Conservation (phyloP, 1,140 invertebrate genomes). For the Pristionchus pacificus region DNA sequence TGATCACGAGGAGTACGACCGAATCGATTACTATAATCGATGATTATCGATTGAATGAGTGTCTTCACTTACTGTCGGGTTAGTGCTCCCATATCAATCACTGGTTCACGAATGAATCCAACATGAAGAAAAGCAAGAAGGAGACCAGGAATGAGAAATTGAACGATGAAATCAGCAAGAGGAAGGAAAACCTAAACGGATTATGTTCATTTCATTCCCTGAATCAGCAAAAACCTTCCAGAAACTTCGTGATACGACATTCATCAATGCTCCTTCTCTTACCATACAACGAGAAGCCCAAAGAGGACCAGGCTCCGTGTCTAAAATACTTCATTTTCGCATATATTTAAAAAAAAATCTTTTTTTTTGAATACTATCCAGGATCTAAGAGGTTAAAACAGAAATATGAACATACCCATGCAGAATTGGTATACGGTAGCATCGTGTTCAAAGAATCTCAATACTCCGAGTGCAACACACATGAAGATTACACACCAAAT, state of each 20-base stretch:
- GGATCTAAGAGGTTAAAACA: neutral
- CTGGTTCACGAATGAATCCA: constrained; percentile 52
- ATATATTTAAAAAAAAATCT: constrained; percentile 23
- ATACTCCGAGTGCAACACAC: constrained; percentile 43
- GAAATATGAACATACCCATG: constrained; percentile 38
- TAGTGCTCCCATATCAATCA: constrained; percentile 47
- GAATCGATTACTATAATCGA: constrained; percentile 50
- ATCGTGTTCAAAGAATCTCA: constrained; percentile 55
- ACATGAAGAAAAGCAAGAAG: constrained; percentile 49
- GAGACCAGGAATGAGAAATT: constrained; percentile 52
- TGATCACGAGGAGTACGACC: constrained; percentile 53
- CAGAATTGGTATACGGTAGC: constrained; percentile 50
- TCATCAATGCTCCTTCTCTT: constrained; percentile 48
- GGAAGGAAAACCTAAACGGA: constrained; percentile 41
- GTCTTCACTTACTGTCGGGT: constrained; percentile 32
- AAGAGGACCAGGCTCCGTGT: constrained; percentile 52
- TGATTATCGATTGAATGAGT: neutral
- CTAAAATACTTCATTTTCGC: constrained; percentile 25
- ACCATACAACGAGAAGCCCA: constrained; percentile 54
- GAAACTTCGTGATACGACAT: constrained; percentile 47
- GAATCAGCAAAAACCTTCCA: constrained; percentile 40
- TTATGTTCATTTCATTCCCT: neutral
- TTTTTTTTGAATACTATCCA: too few relatives aligned
- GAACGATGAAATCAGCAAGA: constrained; percentile 52
- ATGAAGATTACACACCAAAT: constrained; percentile 54